These are phyloP conservation scores for Drosophila virilis DNA, from an alignment of 1,140 invertebrate species.

Conservation along the genomic window DNA sequence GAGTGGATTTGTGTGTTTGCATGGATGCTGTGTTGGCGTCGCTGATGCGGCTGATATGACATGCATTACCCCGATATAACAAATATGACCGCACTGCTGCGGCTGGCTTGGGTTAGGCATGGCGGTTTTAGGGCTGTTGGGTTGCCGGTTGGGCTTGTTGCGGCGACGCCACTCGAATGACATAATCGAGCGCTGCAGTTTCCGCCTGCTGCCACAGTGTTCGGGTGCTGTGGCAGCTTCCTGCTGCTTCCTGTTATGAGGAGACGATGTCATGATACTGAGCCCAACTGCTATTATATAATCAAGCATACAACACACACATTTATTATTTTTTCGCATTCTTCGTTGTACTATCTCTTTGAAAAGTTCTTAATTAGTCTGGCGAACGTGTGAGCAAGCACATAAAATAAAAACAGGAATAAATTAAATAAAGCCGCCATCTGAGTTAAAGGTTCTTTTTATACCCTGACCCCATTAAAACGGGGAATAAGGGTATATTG, in stretches of 20 bases:
- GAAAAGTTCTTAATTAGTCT: slow-evolving; percentile 74
- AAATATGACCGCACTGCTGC: slow-evolving; percentile 40
- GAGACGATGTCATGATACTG: slow-evolving; percentile 36
- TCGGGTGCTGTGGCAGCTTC: slow-evolving; percentile 26
- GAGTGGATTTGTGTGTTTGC: slow-evolving; percentile 6
- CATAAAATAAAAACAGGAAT: slow-evolving; percentile 1
- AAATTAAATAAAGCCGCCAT: neutral
- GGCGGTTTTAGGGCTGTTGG: neutral
- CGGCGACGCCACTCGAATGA: slow-evolving; percentile 53
- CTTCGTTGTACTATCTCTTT: slow-evolving; percentile 1
- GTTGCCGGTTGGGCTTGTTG: neutral
- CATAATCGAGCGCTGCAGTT: slow-evolving; percentile 75
- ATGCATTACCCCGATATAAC: slow-evolving; percentile 71
- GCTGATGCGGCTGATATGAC: slow-evolving; percentile 70
- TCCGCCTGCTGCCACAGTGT: slow-evolving; percentile 43
- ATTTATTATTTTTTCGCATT: slow-evolving; percentile 8
- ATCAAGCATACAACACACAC: slow-evolving; percentile 14
- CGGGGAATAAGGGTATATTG: too few relatives aligned
- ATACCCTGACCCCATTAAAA: too few relatives aligned
- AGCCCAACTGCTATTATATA: slow-evolving; percentile 32
- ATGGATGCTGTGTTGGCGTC: slow-evolving; percentile 8
- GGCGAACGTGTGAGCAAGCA: slow-evolving; percentile 27
- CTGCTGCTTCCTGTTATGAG: slow-evolving; percentile 43
- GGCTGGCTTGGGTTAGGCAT: neutral
- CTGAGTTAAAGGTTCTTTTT: too few relatives aligned